Evolutionary conservation across 1,140 invertebrate species (phyloP).

Genomic region (Mya arenaria): DNA sequence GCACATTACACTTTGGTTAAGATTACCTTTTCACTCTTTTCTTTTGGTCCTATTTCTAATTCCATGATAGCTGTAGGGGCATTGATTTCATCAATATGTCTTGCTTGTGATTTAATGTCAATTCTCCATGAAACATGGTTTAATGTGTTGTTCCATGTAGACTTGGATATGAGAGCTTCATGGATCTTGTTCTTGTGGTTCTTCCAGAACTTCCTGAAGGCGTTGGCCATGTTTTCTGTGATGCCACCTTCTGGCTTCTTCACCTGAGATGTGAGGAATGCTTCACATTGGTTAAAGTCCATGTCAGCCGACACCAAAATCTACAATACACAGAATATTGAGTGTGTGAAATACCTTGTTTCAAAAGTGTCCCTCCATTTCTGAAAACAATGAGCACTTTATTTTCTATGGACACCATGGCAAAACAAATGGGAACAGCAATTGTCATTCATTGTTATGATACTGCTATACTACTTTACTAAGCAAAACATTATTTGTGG

Average conservation of each 20-base stretch:
- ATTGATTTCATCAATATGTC: constrained; percentile 75
- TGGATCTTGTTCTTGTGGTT: constrained; percentile 78
- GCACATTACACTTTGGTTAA: too few relatives aligned
- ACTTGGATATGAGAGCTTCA: constrained; percentile 74
- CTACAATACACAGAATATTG: constrained; percentile 67
- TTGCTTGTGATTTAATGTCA: constrained; percentile 78
- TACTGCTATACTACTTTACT: too few relatives aligned
- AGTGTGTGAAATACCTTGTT: too few relatives aligned
- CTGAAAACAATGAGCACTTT: too few relatives aligned
- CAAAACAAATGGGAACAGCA: too few relatives aligned
- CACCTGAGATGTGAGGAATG: constrained; percentile 77
- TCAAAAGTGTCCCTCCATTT: too few relatives aligned
- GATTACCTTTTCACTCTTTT: constrained; percentile 57
- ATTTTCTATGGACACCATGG: too few relatives aligned
- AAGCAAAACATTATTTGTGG: too few relatives aligned
- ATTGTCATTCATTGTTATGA: too few relatives aligned
- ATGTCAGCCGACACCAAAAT: constrained; percentile 78
- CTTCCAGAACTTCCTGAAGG: constrained; percentile 79
- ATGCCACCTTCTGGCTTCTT: constrained; percentile 75
- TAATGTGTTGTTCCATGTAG: constrained; percentile 77
- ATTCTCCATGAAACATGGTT: constrained; percentile 79
- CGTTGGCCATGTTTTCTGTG: constrained; percentile 76
- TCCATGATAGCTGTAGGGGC: constrained; percentile 79
- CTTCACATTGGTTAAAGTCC: constrained; percentile 79
- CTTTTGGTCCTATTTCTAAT: constrained; percentile 70